Evolutionary conservation across 2,888 invertebrate genomes (phyloP), one percentile per base, ranked within the genome.

Genomic region (Lasiommata megera): DNA sequence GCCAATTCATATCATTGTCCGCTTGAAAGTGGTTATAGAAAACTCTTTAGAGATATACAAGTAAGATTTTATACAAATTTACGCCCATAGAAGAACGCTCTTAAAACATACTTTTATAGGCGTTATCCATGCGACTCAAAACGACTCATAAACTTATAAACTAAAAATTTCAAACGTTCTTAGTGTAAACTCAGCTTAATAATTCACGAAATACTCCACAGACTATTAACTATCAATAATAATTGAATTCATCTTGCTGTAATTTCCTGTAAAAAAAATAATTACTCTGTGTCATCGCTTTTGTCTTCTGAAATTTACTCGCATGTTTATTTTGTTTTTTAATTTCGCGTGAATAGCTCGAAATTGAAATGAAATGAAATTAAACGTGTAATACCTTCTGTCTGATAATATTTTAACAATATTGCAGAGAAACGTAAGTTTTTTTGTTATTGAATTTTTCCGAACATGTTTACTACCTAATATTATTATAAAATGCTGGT

Each of bases 401-500:
- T 51, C 58, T 61, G 56, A 43, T 57, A 56, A 37, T 54, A 41
- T 56, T 61, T 48, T 56, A 43, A 43, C 31, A 56, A 46, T 64
- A 59, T 58, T 64, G 59, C 63, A 56, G 50, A 59, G 44, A 68
- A 68, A 66, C 65, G 68, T 69, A 63, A 67, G 69, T 69, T 63
- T 48, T 43, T 38, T 44, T 46, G 47, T 53, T 18, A 17, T 40
- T 36, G 37, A 36, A 16, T 56, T 57, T 31, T 14, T 31, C 11
- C 31, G 8, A 16, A 16, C 14, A 29, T 11, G 29, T 9, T 46
- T 14, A n/a, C n/a, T n/a, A n/a, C n/a, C n/a, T n/a, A n/a, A n/a
- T n/a, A n/a, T n/a, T n/a, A 14, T 6, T 14, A 14, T 14, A 37
- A 6, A 6, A 38, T 17, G 23, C 23, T 23, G 23, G 23, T 23